phyloP scores from a whole-genome alignment of 2,113 vertebrate species.

The Phaethornis superciliosus region DNA sequence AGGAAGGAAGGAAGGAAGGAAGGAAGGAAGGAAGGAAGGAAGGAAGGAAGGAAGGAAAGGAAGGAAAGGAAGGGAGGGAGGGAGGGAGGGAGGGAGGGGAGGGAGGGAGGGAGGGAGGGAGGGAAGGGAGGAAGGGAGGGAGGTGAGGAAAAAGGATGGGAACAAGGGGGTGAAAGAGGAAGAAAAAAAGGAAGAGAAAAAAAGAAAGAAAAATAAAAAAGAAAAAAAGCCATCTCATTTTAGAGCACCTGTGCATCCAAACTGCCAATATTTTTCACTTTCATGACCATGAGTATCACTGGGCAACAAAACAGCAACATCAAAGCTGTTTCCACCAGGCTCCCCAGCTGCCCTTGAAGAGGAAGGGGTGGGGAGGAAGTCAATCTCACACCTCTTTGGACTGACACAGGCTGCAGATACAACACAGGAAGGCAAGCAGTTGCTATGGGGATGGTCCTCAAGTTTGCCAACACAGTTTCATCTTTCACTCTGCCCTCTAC shows the following conservation, averaged over 20 bases:
- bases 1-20: too few species aligned
- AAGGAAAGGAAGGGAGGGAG: too few species aligned
- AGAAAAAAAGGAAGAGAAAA: too few species aligned
- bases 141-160: too few species aligned
- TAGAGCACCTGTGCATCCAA: not conserved
- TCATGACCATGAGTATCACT: not conserved
- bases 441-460: not conserved
- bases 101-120: too few species aligned
- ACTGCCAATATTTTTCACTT: not conserved
- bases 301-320: not conserved
- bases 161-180: too few species aligned
- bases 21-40: too few species aligned
- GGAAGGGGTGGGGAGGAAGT: accelerated
- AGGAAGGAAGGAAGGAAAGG: too few species aligned
- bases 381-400: not conserved
- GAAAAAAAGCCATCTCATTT: not conserved
- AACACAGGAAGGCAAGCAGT: not conserved
- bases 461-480: not conserved
- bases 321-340: not conserved
- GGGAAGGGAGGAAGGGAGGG: too few species aligned
- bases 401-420: not conserved
- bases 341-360: not conserved
- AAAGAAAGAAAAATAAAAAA: too few species aligned
- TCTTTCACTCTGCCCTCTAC: not conserved
- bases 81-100: too few species aligned